Evolutionary conservation across 53 echinoderm and acorn worm genomes (phyloP).

Genomic region (Holothuria scabra): DNA sequence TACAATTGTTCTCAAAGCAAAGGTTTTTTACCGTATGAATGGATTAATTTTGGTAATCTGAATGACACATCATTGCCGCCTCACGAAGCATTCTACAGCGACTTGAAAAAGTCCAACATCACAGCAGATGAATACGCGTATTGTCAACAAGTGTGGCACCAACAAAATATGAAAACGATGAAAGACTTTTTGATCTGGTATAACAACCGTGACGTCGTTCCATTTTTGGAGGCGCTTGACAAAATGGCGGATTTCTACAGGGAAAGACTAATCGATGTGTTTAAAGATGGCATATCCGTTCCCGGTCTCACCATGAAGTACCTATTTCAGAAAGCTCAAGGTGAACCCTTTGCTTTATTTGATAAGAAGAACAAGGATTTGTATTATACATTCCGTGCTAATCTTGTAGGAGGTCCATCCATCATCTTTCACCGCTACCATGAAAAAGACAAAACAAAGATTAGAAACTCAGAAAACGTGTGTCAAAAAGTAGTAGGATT

Average conservation of each 20-base stretch:
- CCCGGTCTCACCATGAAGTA: conserved; percentile 40
- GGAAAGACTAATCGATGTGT: conserved; percentile 34
- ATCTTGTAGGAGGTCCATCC: no score
- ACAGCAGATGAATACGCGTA: conserved; percentile 37
- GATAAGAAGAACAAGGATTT: conserved; percentile 42
- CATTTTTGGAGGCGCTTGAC: conserved; percentile 38
- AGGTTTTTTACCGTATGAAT: conserved; percentile 60
- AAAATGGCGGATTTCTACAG: conserved; percentile 50
- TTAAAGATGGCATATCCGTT: conserved; percentile 28
- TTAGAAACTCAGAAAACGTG: neutral
- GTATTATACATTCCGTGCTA: conserved; percentile 42
- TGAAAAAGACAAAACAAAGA: neutral
- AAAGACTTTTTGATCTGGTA: conserved; percentile 56
- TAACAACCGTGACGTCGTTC: conserved; percentile 27
- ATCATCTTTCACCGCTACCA: conserved; percentile 41
- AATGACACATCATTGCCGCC: conserved; percentile 13
- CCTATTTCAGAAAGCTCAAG: conserved; percentile 26
- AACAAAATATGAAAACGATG: conserved; percentile 10
- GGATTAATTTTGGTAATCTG: conserved; percentile 50
- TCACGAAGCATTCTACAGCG: conserved; percentile 43
- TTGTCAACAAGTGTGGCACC: conserved; percentile 35
- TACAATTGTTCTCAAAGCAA: conserved; percentile 44
- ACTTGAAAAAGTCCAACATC: conserved; percentile 38
- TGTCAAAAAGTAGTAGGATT: conserved; percentile 55
- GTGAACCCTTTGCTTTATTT: conserved; percentile 20